Evolutionary conservation across 2,888 invertebrate genomes (phyloP).

Genomic region (Lasioglossum calceatum): DNA sequence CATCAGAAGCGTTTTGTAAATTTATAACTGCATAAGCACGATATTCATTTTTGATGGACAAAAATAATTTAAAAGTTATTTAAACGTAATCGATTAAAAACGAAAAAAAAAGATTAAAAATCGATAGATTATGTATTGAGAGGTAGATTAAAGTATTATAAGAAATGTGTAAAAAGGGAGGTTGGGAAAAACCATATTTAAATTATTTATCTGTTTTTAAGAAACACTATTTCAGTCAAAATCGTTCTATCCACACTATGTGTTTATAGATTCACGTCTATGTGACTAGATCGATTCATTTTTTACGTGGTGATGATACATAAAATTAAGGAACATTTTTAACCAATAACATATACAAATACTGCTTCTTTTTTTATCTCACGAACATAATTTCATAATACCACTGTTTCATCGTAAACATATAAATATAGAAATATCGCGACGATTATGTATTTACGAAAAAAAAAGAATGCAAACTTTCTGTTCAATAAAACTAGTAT

Average conservation of each 20-base stretch:
- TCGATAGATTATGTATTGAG: slow-evolving; percentile 34
- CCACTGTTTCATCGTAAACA: slow-evolving; percentile 33
- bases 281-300: slow-evolving; percentile 30
- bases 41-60: slow-evolving; percentile 21
- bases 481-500: slow-evolving; percentile 48
- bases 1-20: slow-evolving; percentile 52
- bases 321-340: slow-evolving; percentile 40
- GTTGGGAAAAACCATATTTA: slow-evolving; percentile 47
- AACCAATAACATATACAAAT: slow-evolving; percentile 39
- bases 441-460: slow-evolving; percentile 38
- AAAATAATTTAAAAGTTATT: slow-evolving; percentile 26
- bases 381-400: slow-evolving; percentile 40
- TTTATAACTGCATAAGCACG: slow-evolving; percentile 45
- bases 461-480: slow-evolving; percentile 38
- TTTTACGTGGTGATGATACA: slow-evolving; percentile 29
- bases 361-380: slow-evolving; percentile 36
- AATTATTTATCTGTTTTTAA: slow-evolving; percentile 55
- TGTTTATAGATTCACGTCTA: slow-evolving; percentile 38
- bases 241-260: slow-evolving; percentile 32
- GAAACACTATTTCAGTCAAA: slow-evolving; percentile 36
- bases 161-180: slow-evolving; percentile 41
- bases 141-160: slow-evolving; percentile 30
- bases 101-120: not conserved
- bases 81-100: slow-evolving; percentile 30
- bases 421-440: slow-evolving; percentile 20